Percentiles rank a stretch among this genome's conserved stretches.
Conservation (phyloP, 1,140 invertebrate species). For the Cotesia typhae region DNA sequence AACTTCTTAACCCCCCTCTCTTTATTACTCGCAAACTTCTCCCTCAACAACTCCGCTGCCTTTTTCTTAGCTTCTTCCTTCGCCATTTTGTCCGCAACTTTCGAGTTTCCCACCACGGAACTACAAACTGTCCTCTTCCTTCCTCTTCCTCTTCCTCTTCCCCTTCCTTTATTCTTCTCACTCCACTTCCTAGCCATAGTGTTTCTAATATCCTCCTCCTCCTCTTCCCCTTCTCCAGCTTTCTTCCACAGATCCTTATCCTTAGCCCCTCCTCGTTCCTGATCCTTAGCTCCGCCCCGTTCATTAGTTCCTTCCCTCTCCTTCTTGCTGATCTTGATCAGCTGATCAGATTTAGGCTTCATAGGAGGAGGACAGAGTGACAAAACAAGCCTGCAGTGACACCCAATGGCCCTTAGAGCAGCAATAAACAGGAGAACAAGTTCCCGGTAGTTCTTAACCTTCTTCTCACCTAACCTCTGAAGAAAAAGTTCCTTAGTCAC, state of each 20-base stretch:
- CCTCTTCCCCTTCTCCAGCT: conserved; percentile 45
- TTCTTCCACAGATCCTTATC: conserved; percentile 45
- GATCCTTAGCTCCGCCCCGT: no score
- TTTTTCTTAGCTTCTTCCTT: conserved; percentile 52
- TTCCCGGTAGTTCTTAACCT: conserved; percentile 73
- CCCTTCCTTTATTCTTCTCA: background rate
- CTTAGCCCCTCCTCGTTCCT: no score
- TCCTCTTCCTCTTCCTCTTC: conserved; percentile 20
- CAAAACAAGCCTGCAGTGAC: conserved; percentile 81
- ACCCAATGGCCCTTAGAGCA: conserved; percentile 79
- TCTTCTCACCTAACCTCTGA: conserved; percentile 71
- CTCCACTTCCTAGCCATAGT: background rate
- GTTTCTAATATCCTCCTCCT: conserved; percentile 31
- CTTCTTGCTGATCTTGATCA: conserved; percentile 70
- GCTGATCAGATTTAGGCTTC: conserved; percentile 46
- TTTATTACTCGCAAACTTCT: conserved; percentile 25
- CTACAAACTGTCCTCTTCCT: conserved; percentile 24
- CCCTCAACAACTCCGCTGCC: conserved; percentile 44
- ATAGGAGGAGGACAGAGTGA: conserved; percentile 67
- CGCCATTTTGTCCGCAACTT: conserved; percentile 43
- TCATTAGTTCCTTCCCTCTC: conserved; percentile 69
- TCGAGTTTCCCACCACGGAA: conserved; percentile 49
- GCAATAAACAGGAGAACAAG: conserved; percentile 79
- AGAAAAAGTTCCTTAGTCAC: conserved; percentile 65
- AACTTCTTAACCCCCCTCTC: background rate